Base-by-base conservation (phyloP, 2,113 vertebrate species). In the Micromys minutus region DNA sequence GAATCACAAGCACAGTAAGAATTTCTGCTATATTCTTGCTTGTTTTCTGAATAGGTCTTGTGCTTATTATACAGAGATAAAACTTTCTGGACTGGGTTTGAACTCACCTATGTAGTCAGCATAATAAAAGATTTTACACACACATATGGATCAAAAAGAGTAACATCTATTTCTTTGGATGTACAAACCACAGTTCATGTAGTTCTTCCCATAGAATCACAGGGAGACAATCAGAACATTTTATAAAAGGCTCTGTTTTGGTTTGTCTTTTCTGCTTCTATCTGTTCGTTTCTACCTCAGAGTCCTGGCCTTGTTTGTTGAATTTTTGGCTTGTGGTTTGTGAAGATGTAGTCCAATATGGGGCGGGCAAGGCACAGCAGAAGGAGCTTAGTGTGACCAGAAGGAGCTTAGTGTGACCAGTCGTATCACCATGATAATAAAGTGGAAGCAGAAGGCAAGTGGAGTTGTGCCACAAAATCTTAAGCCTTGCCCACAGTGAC, bases 261-360 rank as follows among this genome's bases (percentile, higher is more conserved):
- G 74, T 75, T 97, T 95, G 81, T 94, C n/a, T 94, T 5, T 71
- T 87, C 74, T 94, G 8, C 83, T 91, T 85, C 57, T 97, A 45
- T 95, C 94, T 96, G 39, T 93, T 45, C 69, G 55, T 79, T 5
- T 15, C 45, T 39, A 29, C 26, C 39, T 57, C 11, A 52, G 90
- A 77, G 86, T 31, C 47, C 59, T 76, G 34, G 39, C 16, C 57
- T 34, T 31, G 16, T 39, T n/a, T 71, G 36, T n/a, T 71, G 42
- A n/a, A 45, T 1, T 17, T 85, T 34, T 47, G 83, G 83, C 42
- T 85, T 22, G 36, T 17, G 22, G 39, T 67, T 65, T 47, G 39
- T 63, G 39, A 83, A 24, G 57, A 29, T 42, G 42, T 19, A 63
- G 26, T 47, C 59, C 59, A 47, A 47, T 26, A 45, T 15, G 50